Conservation (phyloP, 2,113 vertebrate species). For the human region GRCh38 chr9:19446501-19447000, state of each 20-base stretch:
- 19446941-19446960: not conserved
- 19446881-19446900: not conserved
- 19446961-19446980: not conserved
- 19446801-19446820: not conserved
- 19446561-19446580: not conserved
- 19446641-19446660: not conserved
- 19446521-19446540: not conserved
- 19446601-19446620: not conserved
- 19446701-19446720: not conserved
- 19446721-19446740: not conserved
- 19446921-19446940: not conserved
- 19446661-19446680: not conserved
- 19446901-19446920: not conserved
- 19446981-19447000: not conserved
- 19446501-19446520: not conserved
- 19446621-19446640: not conserved
- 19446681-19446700: conserved; percentile 26
- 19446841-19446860: not conserved
- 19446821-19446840: not conserved
- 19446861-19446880: not conserved
- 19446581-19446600: not conserved
- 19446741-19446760: not conserved
- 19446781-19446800: not conserved
- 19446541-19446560: not conserved
- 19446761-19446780: not conserved